Evolutionary conservation across 2,888 invertebrate genomes (phyloP).

Genomic region (Brachylomia viminalis): DNA sequence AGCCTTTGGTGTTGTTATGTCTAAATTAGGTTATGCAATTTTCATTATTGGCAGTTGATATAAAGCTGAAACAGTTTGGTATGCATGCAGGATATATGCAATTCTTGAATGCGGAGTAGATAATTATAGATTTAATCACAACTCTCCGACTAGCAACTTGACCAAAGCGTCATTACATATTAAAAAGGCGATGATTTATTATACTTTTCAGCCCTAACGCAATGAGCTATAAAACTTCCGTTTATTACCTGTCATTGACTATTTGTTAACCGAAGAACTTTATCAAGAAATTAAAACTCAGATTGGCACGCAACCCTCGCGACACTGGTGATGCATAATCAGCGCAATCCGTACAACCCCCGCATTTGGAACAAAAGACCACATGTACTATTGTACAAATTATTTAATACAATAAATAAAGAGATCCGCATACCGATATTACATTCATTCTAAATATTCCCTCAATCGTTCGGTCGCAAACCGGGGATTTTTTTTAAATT

Average conservation of each 20-base stretch:
- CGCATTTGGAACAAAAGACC: conserved; percentile 80
- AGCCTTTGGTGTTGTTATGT: not conserved
- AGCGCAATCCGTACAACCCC: conserved; percentile 79
- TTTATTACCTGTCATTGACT: conserved; percentile 22
- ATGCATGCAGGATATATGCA: not conserved
- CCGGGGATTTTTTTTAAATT: conserved; percentile 74
- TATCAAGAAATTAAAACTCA: conserved; percentile 60
- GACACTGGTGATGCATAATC: conserved; percentile 60
- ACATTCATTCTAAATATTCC: conserved; percentile 80
- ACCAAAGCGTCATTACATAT: not conserved
- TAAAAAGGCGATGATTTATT: not conserved
- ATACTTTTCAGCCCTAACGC: not conserved
- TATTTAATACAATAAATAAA: conserved; percentile 84
- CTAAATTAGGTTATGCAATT: not conserved
- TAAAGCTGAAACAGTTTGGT: not conserved
- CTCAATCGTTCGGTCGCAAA: conserved; percentile 80
- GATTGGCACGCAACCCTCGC: conserved; percentile 57
- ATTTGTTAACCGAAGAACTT: conserved; percentile 42
- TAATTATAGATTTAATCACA: not conserved
- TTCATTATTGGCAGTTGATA: not conserved
- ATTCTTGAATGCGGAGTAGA: not conserved
- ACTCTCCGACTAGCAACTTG: not conserved
- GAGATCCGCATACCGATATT: conserved; percentile 88
- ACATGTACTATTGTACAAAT: conserved; percentile 80
- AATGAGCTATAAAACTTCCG: not conserved